These are phyloP conservation scores for Hymenochirus boettgeri DNA, from an alignment of 2,113 vertebrate genomes.

Conservation along the genomic window DNA sequence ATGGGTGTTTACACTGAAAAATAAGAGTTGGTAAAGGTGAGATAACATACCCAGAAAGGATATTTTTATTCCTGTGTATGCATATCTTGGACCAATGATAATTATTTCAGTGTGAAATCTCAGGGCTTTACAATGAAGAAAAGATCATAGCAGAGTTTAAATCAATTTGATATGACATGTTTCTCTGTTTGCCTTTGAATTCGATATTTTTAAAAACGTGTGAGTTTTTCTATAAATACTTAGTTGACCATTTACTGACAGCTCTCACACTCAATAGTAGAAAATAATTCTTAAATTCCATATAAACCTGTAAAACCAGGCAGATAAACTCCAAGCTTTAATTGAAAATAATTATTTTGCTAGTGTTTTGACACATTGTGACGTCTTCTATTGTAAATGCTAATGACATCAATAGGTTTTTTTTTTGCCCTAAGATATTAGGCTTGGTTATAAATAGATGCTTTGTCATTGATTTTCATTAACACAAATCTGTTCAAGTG, in stretches of 20 bases:
- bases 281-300: too few relatives aligned
- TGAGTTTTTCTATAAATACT: not conserved
- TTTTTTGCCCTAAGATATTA: constrained; percentile 2
- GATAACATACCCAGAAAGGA: constrained; percentile 65
- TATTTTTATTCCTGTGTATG: constrained; percentile 51
- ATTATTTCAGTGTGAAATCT: constrained; percentile 82
- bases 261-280: too few relatives aligned
- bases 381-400: constrained; percentile 13
- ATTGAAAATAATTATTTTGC: constrained; percentile 2
- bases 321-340: not conserved
- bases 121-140: constrained; percentile 73
- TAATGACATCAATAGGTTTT: constrained; percentile 4
- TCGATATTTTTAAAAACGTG: too few relatives aligned
- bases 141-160: constrained; percentile 76
- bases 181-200: too few relatives aligned
- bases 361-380: constrained; percentile 26
- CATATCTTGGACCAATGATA: constrained; percentile 68
- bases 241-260: not conserved
- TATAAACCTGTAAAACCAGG: too few relatives aligned
- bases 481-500: constrained; percentile 16
- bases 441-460: constrained; percentile 14
- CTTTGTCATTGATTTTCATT: constrained; percentile 4
- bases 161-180: constrained; percentile 74
- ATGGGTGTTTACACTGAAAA: constrained; percentile 59
- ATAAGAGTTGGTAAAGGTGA: constrained; percentile 61